These are phyloP conservation scores for Halcyon smyrnensis DNA, from an alignment of 2,797 vertebrate genomes.

Conservation along the genomic window DNA sequence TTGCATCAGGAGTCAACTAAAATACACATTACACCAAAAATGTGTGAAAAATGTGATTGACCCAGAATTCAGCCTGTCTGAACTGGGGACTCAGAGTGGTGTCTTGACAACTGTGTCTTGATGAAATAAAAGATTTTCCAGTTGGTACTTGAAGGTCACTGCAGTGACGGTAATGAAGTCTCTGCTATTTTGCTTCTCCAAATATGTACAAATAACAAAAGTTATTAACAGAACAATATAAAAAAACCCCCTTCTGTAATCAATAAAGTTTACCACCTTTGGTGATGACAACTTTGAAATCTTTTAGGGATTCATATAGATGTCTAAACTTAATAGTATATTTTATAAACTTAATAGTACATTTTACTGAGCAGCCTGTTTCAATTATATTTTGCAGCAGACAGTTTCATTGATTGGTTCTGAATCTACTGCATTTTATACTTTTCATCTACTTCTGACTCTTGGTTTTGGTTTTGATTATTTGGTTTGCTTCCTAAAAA, in stretches of 20 bases:
- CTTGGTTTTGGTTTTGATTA: neutral
- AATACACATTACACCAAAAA: neutral
- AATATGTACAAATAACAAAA: neutral
- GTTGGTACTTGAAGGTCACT: neutral
- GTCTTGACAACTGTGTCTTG: neutral
- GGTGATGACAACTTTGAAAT: neutral
- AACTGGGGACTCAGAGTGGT: neutral
- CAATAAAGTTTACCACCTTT: neutral
- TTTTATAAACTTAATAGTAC: neutral
- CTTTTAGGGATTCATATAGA: neutral
- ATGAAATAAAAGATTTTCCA: neutral
- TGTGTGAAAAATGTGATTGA: neutral
- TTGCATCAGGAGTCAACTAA: neutral
- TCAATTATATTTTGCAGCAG: neutral
- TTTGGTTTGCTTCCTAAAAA: neutral
- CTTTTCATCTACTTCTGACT: neutral
- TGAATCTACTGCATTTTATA: neutral
- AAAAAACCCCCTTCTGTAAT: too few species aligned
- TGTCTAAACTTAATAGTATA: neutral
- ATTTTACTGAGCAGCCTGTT: neutral
- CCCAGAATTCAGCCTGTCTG: neutral
- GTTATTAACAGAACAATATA: neutral
- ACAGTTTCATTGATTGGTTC: neutral
- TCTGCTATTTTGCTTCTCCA: neutral
- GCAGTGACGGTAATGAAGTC: neutral